These are phyloP conservation scores for Trypoxylon attenuatum DNA, from an alignment of 2,888 invertebrate genomes.

Conservation along the genomic window DNA sequence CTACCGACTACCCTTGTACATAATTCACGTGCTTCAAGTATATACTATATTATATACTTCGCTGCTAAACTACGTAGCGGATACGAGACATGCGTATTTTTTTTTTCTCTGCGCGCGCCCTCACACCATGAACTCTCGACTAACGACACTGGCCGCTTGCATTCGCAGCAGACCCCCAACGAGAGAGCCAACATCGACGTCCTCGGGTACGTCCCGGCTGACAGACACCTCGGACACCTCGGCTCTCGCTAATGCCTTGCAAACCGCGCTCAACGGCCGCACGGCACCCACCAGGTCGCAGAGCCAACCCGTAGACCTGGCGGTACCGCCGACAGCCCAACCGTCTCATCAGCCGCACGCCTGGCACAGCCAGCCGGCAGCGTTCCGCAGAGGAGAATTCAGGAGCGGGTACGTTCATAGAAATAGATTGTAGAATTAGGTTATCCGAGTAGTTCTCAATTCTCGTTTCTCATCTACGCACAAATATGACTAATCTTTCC, in stretches of 20 bases:
- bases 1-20: conserved; percentile 61
- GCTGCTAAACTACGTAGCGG: conserved; percentile 51
- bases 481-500: no score
- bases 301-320: conserved; percentile 75
- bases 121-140: neutral
- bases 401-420: conserved; percentile 67
- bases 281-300: conserved; percentile 74
- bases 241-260: conserved; percentile 67
- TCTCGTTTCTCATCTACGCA: no score
- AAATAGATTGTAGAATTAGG: no score
- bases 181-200: conserved; percentile 67
- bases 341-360: conserved; percentile 60
- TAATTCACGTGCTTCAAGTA: conserved; percentile 63
- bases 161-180: conserved; percentile 62
- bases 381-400: conserved; percentile 69
- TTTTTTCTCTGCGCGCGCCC: neutral
- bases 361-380: conserved; percentile 72
- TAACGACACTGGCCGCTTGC: conserved; percentile 7
- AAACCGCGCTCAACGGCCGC: conserved; percentile 66
- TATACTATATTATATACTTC: no score
- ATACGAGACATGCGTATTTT: conserved; percentile 2
- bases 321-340: conserved; percentile 60
- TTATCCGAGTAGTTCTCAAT: no score
- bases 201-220: conserved; percentile 68
- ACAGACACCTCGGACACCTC: conserved; percentile 70